Conservation (phyloP, 2,113 vertebrate genomes). For the Eolophus roseicapilla region DNA sequence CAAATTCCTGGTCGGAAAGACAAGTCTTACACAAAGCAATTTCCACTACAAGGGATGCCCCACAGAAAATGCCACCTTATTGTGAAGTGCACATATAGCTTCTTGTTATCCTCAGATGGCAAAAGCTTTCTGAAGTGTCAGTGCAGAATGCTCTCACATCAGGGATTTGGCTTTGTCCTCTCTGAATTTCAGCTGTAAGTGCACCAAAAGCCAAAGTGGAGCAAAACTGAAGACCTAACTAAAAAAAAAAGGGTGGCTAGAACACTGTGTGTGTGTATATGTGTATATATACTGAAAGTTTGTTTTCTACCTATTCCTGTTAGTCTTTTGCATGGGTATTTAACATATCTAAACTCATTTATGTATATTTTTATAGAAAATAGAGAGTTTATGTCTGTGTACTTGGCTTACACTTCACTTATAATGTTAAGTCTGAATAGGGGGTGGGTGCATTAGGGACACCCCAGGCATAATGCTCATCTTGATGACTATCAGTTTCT, state of each 20-base stretch:
- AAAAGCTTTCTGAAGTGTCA: background rate
- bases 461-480: background rate
- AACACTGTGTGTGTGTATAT: too few species aligned
- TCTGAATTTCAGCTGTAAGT: background rate
- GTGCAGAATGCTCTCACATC: background rate
- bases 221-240: background rate
- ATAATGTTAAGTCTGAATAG: background rate
- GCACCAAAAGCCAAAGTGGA: background rate
- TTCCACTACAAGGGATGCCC: background rate
- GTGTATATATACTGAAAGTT: background rate
- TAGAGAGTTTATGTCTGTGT: background rate
- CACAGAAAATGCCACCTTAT: background rate
- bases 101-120: background rate
- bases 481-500: background rate
- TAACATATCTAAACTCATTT: background rate
- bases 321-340: background rate
- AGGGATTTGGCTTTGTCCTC: background rate
- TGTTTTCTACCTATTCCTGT: background rate
- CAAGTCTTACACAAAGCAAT: background rate
- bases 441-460: background rate
- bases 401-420: background rate
- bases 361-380: background rate
- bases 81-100: background rate
- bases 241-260: background rate
- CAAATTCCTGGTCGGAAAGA: background rate